Percentiles rank a stretch among this genome's conserved stretches.
These are phyloP conservation scores for Carterocephalus palaemon DNA, from an alignment of 2,888 invertebrate species.

Conservation along the genomic window DNA sequence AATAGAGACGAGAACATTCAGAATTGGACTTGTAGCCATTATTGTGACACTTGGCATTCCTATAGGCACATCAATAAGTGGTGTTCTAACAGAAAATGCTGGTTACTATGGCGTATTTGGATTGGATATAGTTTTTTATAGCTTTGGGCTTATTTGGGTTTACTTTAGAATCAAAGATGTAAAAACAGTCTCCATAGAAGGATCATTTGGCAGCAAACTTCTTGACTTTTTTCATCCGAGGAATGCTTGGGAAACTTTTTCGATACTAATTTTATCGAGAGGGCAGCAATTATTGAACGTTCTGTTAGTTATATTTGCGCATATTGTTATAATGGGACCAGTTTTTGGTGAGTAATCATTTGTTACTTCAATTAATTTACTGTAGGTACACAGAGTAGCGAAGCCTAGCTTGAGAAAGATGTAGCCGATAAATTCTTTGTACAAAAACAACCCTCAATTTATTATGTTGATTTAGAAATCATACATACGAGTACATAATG, in stretches of 20 bases:
- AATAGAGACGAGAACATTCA: constrained; percentile 78
- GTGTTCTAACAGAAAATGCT: constrained; percentile 63
- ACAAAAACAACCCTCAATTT: too few species aligned
- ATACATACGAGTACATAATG: too few species aligned
- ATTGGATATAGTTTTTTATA: constrained; percentile 50
- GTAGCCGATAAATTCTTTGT: too few species aligned
- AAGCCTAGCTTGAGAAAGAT: too few species aligned
- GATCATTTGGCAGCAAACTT: constrained; percentile 44
- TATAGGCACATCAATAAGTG: constrained; percentile 72
- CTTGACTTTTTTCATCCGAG: constrained; percentile 55
- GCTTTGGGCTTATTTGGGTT: constrained; percentile 57
- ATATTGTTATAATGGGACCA: constrained; percentile 66
- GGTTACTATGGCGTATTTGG: constrained; percentile 71
- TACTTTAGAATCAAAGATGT: constrained; percentile 59
- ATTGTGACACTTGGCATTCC: constrained; percentile 73
- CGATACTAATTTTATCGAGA: constrained; percentile 51
- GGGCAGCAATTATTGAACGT: constrained; percentile 49
- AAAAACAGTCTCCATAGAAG: constrained; percentile 45
- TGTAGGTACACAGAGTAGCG: too few species aligned
- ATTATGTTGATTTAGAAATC: too few species aligned
- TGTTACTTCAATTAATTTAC: not conserved
- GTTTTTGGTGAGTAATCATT: constrained; percentile 53
- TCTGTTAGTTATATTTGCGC: constrained; percentile 58
- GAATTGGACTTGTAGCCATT: constrained; percentile 79
- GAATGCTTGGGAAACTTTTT: constrained; percentile 64